Evolutionary conservation across 2,888 invertebrate species (phyloP).

Genomic region (Mythimna impura): DNA sequence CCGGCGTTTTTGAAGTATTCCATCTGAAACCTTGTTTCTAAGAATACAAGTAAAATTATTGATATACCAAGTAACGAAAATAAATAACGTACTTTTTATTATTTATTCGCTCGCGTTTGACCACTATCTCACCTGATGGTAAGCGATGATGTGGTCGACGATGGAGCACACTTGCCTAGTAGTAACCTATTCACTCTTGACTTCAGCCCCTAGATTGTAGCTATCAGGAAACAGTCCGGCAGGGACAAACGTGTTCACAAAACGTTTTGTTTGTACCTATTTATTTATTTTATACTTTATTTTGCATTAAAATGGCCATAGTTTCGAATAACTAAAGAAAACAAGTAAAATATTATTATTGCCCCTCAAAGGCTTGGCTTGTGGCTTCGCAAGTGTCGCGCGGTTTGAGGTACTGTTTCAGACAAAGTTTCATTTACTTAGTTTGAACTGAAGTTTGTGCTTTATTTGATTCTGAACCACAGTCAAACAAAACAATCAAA

Average conservation of each 20-base stretch:
- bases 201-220: too few relatives aligned
- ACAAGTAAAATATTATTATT: slow-evolving; percentile 25
- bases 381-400: slow-evolving; percentile 33
- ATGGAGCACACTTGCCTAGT: too few relatives aligned
- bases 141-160: too few relatives aligned
- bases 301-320: slow-evolving; percentile 1
- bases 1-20: background rate
- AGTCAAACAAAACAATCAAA: slow-evolving; percentile 13
- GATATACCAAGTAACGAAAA: background rate
- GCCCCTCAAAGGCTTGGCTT: slow-evolving; percentile 21
- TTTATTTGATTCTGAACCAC: slow-evolving; percentile 32
- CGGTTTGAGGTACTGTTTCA: slow-evolving; percentile 35
- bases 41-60: background rate
- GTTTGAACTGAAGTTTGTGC: slow-evolving; percentile 25
- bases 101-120: too few relatives aligned
- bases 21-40: background rate
- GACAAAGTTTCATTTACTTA: slow-evolving; percentile 48
- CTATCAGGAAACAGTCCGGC: too few relatives aligned
- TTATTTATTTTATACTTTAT: background rate
- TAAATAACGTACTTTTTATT: too few relatives aligned
- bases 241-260: too few relatives aligned
- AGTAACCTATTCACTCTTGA: too few relatives aligned
- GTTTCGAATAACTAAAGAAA: slow-evolving; percentile 7
- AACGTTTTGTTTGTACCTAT: too few relatives aligned
- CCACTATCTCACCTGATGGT: too few relatives aligned